Conservation (phyloP, 1,140 invertebrate species). For the Bombus consobrinus region DNA sequence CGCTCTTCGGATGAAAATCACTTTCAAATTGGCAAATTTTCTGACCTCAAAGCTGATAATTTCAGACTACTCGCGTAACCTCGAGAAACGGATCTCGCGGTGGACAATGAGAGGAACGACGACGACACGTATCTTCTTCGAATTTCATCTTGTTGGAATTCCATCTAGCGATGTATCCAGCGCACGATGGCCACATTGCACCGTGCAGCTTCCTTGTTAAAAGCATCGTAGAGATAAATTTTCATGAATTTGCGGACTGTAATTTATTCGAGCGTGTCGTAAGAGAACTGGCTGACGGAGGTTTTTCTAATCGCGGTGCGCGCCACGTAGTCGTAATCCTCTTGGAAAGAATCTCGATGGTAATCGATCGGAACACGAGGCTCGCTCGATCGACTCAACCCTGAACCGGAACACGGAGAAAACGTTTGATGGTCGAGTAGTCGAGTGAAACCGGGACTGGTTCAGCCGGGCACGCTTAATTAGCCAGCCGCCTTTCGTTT, state of each 20-base stretch:
- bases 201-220: neutral
- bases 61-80: neutral
- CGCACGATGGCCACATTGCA: no score
- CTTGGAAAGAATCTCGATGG: conserved; percentile 53
- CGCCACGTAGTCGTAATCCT: conserved; percentile 32
- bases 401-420: conserved; percentile 67
- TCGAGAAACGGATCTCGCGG: neutral
- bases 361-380: conserved; percentile 65
- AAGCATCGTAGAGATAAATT: conserved; percentile 3
- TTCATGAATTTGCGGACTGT: conserved; percentile 35
- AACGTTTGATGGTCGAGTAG: conserved; percentile 63
- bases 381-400: conserved; percentile 56
- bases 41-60: no score
- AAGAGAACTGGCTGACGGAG: conserved; percentile 28
- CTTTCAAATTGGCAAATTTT: neutral
- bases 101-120: neutral
- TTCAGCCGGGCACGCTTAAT: conserved; percentile 61
- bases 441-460: conserved; percentile 62
- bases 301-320: conserved; percentile 28
- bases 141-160: neutral
- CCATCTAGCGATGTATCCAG: no score
- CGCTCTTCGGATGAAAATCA: neutral
- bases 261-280: conserved; percentile 43
- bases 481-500: conserved; percentile 67
- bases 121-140: neutral